Evolutionary conservation across 2,888 invertebrate genomes (phyloP).

Genomic region (Alviniconcha strummeri): DNA sequence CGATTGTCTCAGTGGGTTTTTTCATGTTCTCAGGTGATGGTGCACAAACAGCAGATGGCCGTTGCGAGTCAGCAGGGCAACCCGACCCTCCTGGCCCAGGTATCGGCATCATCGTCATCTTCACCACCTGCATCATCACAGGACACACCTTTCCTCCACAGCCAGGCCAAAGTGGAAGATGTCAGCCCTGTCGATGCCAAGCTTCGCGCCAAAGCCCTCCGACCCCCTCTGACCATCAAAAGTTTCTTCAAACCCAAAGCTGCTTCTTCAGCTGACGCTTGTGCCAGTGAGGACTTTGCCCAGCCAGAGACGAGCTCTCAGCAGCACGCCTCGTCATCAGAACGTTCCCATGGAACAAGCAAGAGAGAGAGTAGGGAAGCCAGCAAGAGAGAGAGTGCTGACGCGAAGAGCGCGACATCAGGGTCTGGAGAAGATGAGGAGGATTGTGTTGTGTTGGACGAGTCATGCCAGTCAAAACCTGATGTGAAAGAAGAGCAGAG

Average conservation of each 20-base stretch:
- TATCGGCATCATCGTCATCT: neutral
- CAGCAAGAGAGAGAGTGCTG: too few relatives aligned
- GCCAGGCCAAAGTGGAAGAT: constrained; percentile 46
- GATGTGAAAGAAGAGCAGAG: too few relatives aligned
- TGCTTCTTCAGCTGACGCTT: neutral
- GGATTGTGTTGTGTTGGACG: neutral
- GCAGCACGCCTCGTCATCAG: neutral
- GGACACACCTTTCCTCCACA: constrained; percentile 18
- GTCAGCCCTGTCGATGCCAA: constrained; percentile 56
- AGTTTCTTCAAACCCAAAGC: constrained; percentile 62
- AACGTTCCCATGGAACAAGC: too few relatives aligned
- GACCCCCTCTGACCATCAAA: constrained; percentile 67
- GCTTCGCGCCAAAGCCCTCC: constrained; percentile 57
- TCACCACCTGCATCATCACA: neutral
- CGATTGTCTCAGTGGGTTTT: neutral
- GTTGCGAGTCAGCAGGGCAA: constrained; percentile 1
- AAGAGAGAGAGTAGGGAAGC: too few relatives aligned
- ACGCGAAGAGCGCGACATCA: neutral
- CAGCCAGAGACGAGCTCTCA: neutral
- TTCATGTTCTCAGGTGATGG: constrained; percentile 12
- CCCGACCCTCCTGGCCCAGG: neutral
- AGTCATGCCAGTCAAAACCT: too few relatives aligned
- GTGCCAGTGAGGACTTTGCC: neutral
- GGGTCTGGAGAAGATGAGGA: neutral
- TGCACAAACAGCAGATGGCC: constrained; percentile 18